Percentiles rank a stretch among this genome's conserved stretches.
phyloP scores from a whole-genome alignment of 1,140 invertebrate species.

The Euwallacea similis region DNA sequence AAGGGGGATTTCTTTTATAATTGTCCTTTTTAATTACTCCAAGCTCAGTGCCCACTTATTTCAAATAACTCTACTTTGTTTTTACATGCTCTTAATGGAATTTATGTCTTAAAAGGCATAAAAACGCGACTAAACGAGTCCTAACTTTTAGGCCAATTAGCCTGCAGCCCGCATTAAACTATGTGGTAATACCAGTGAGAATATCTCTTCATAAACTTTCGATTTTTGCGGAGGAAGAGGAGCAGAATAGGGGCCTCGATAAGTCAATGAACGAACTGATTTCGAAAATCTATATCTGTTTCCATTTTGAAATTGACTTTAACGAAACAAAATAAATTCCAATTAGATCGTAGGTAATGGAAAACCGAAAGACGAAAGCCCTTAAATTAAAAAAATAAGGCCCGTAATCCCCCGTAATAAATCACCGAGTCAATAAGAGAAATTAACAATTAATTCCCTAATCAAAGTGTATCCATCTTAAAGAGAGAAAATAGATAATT shows the following conservation, averaged over 20 bases:
- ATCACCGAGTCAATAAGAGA: conserved; percentile 30
- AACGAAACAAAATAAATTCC: not conserved
- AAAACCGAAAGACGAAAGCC: conserved; percentile 12
- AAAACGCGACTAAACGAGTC: too few species aligned
- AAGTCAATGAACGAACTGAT: too few species aligned
- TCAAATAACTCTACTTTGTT: too few species aligned
- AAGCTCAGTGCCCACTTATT: not conserved
- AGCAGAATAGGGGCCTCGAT: too few species aligned
- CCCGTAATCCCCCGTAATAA: conserved; percentile 18
- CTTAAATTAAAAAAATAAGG: conserved; percentile 7
- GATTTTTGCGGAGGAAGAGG: too few species aligned
- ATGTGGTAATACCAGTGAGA: too few species aligned
- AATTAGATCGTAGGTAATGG: not conserved
- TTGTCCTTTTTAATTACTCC: conserved; percentile 14
- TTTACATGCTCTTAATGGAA: too few species aligned
- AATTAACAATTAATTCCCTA: conserved; percentile 29
- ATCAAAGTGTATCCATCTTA: conserved; percentile 28
- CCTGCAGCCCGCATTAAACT: too few species aligned
- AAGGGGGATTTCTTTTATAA: conserved; percentile 12
- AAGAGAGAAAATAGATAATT: conserved; percentile 49
- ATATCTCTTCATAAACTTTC: too few species aligned
- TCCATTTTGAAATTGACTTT: not conserved
- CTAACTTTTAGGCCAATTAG: too few species aligned
- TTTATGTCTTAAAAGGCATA: too few species aligned
- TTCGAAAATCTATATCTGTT: too few species aligned